These are phyloP conservation scores for Limenitis camilla DNA, from an alignment of 2,888 invertebrate species.

Conservation along the genomic window DNA sequence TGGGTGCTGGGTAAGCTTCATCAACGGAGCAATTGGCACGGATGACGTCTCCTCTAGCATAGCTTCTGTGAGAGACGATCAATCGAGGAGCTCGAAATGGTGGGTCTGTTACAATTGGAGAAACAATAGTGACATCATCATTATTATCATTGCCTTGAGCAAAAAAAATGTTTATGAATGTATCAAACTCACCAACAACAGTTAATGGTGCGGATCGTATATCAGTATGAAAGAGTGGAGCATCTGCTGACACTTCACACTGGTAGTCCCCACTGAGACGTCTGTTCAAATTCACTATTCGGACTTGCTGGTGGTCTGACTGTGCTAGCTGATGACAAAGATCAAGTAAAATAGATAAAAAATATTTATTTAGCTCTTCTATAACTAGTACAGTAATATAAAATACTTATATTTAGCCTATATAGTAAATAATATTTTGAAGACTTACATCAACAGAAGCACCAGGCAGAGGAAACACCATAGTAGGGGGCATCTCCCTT, in stretches of 20 bases:
- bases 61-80: slow-evolving; percentile 67
- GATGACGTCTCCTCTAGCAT: slow-evolving; percentile 73
- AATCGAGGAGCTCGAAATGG: slow-evolving; percentile 75
- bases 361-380: too few species aligned
- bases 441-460: slow-evolving; percentile 81
- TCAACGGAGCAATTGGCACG: slow-evolving; percentile 76
- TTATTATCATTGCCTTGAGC: too few species aligned
- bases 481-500: slow-evolving; percentile 79
- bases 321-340: slow-evolving; percentile 69
- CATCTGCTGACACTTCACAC: slow-evolving; percentile 84
- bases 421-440: too few species aligned
- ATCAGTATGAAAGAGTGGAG: slow-evolving; percentile 80
- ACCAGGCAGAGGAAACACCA: slow-evolving; percentile 79
- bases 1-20: slow-evolving; percentile 75
- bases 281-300: slow-evolving; percentile 78
- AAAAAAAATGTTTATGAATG: too few species aligned
- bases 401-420: too few species aligned
- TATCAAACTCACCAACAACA: slow-evolving; percentile 54
- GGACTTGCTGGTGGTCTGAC: slow-evolving; percentile 80
- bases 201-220: slow-evolving; percentile 77
- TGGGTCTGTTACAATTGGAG: slow-evolving; percentile 60
- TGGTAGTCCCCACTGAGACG: slow-evolving; percentile 80
- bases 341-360: not conserved
- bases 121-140: not conserved
- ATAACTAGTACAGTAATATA: too few species aligned